Evolutionary conservation across 2,888 invertebrate species (phyloP).

Genomic region (Lepidochitona cinerea): DNA sequence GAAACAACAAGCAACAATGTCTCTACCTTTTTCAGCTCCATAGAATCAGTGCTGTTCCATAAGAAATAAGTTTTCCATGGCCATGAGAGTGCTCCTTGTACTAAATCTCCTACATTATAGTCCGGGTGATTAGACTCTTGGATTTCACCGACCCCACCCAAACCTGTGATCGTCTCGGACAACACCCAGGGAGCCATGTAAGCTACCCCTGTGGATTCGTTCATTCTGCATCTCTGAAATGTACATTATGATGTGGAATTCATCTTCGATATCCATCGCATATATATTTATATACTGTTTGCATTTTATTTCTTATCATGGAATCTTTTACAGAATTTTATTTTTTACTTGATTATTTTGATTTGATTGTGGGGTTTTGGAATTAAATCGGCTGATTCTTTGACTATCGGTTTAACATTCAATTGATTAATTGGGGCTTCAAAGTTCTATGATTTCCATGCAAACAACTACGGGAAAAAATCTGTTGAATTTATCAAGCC

Average conservation of each 20-base stretch:
- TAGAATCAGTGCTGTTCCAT: neutral
- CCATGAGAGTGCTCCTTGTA: conserved; percentile 48
- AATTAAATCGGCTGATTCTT: too few relatives aligned
- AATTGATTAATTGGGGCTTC: too few relatives aligned
- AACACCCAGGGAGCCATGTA: conserved; percentile 65
- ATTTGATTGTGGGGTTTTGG: too few relatives aligned
- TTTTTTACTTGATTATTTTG: too few relatives aligned
- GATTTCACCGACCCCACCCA: conserved; percentile 66
- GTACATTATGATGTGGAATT: too few relatives aligned
- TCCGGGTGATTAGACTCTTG: conserved; percentile 37
- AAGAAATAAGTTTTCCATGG: conserved; percentile 53
- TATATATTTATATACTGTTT: too few relatives aligned
- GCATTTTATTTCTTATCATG: too few relatives aligned
- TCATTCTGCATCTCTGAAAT: conserved; percentile 69
- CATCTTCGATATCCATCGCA: too few relatives aligned
- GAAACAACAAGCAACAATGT: too few relatives aligned
- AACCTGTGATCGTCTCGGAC: conserved; percentile 63
- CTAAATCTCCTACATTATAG: conserved; percentile 53
- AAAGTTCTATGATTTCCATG: too few relatives aligned
- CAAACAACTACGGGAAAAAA: neutral
- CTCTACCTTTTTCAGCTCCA: neutral
- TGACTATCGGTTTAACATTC: too few relatives aligned
- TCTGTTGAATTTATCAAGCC: neutral
- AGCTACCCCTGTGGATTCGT: conserved; percentile 69
- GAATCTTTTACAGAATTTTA: too few relatives aligned